Conservation (phyloP, 2,888 invertebrate species). For the Agapostemon virescens region DNA sequence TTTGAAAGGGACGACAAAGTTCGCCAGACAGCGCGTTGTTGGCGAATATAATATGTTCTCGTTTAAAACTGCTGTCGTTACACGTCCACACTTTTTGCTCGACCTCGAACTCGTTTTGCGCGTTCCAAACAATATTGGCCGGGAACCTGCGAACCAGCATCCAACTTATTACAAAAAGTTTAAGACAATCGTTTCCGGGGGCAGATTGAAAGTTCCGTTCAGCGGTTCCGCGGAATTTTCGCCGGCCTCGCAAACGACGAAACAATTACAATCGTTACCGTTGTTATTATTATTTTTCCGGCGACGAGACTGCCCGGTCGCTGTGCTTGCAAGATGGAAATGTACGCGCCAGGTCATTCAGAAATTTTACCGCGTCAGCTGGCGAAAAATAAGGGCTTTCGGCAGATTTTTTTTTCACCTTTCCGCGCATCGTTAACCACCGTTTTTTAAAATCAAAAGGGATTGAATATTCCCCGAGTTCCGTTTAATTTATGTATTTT, state of each 20-base stretch:
- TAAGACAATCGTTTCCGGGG: slow-evolving; percentile 28
- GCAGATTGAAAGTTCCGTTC: slow-evolving; percentile 16
- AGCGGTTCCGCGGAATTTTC: slow-evolving; percentile 13
- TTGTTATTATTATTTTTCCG: neutral
- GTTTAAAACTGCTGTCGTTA: neutral
- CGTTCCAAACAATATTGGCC: neutral
- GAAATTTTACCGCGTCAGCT: neutral
- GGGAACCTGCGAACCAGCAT: neutral
- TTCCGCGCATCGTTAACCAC: neutral
- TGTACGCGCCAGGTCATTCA: neutral
- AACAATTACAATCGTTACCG: neutral
- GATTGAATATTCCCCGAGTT: neutral
- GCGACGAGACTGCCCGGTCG: neutral
- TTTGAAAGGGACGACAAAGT: neutral
- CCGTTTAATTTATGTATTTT: neutral
- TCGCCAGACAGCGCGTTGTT: neutral
- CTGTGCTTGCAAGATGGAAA: neutral
- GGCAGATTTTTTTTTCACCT: neutral
- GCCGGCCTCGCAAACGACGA: neutral
- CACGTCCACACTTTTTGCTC: neutral
- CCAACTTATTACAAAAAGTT: slow-evolving; percentile 32
- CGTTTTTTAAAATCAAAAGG: neutral
- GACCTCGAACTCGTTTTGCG: neutral
- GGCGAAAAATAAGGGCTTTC: neutral
- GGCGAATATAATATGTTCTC: neutral